phyloP scores from a whole-genome alignment of 2,797 vertebrate species.

The Myotis planiceps region DNA sequence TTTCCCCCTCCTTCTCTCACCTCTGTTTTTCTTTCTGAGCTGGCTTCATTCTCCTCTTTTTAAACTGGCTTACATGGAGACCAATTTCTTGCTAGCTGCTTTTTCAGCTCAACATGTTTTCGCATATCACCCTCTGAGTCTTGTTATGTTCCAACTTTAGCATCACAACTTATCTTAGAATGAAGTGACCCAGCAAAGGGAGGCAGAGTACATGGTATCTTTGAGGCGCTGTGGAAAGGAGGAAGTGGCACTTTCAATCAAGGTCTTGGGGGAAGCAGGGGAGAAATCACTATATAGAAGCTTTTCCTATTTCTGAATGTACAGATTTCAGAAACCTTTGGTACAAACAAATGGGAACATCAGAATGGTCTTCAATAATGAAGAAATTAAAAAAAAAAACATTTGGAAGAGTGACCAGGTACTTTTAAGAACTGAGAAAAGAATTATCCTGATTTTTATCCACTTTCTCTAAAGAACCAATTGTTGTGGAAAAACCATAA shows the following conservation, averaged over 20 bases:
- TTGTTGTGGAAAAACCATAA: not conserved
- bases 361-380: not conserved
- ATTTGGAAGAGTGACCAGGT: not conserved
- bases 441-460: not conserved
- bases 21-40: not conserved
- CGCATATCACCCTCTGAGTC: not conserved
- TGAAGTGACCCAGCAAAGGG: not conserved
- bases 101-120: not conserved
- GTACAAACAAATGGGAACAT: not conserved
- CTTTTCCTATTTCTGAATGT: not conserved
- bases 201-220: not conserved
- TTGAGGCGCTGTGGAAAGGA: not conserved
- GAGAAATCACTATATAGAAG: not conserved
- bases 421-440: not conserved
- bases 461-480: slow-evolving; percentile 6
- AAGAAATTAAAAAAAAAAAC: not conserved
- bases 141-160: not conserved
- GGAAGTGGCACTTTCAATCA: not conserved
- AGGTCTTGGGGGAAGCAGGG: not conserved
- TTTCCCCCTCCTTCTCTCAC: not conserved
- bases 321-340: not conserved
- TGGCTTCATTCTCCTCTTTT: not conserved
- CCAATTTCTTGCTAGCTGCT: not conserved
- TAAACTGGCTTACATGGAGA: not conserved
- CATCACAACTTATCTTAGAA: not conserved